Percentiles rank a stretch among this genome's conserved stretches.
Conservation (phyloP, 2,888 invertebrate genomes). For the Antheraea yamamai region DNA sequence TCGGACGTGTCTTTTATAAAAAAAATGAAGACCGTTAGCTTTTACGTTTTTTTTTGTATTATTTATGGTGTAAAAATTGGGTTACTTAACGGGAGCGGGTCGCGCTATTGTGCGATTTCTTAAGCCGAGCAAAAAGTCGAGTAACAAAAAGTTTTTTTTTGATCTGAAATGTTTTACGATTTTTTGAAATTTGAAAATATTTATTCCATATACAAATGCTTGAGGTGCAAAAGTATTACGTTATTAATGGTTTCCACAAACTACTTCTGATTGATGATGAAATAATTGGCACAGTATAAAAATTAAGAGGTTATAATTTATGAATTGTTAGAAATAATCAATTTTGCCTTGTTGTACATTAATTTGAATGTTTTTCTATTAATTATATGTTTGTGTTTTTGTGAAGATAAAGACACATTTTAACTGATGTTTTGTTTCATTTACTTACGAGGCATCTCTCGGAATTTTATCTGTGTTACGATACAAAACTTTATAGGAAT, state of each 20-base stretch:
- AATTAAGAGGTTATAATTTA: too few species aligned
- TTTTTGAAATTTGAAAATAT: constrained; percentile 35
- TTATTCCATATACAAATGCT: constrained; percentile 26
- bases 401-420: too few species aligned
- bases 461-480: too few species aligned
- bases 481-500: too few species aligned
- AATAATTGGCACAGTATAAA: constrained; percentile 15
- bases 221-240: constrained; percentile 36
- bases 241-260: constrained; percentile 61
- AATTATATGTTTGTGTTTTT: too few species aligned
- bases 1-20: constrained; percentile 40
- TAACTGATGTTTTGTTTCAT: too few species aligned
- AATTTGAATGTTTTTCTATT: too few species aligned
- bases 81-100: constrained; percentile 78
- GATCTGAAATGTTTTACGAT: constrained; percentile 36
- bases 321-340: too few species aligned
- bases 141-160: constrained; percentile 41
- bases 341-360: too few species aligned
- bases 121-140: constrained; percentile 43
- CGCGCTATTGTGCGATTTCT: constrained; percentile 60
- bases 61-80: constrained; percentile 81
- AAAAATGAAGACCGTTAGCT: constrained; percentile 68
- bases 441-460: too few species aligned
- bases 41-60: constrained; percentile 62
- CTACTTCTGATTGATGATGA: constrained; percentile 59